phyloP scores from a whole-genome alignment of 2,113 vertebrate genomes.

The Stomatorhinus ivindoensis region DNA sequence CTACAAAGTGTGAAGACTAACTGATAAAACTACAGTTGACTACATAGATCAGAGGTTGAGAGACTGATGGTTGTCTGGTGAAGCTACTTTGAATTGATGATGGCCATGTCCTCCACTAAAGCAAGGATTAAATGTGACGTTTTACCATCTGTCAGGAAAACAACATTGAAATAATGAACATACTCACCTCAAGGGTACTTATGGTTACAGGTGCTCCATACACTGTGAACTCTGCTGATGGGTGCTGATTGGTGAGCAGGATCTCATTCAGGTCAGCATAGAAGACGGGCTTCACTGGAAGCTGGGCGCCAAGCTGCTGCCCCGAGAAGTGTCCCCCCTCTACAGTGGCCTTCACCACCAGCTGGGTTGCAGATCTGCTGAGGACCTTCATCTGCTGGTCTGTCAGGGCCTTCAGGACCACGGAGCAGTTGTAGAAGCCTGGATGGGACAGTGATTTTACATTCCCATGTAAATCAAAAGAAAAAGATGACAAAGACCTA shows the following conservation, averaged over 20 bases:
- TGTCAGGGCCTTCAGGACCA: conserved; percentile 64
- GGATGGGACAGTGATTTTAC: background rate
- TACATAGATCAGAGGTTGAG: background rate
- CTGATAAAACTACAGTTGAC: background rate
- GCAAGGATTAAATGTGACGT: background rate
- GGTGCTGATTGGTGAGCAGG: conserved; percentile 70
- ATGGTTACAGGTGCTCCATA: conserved; percentile 68
- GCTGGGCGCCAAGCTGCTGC: conserved; percentile 54
- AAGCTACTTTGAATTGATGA: background rate
- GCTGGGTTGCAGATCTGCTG: conserved; percentile 58
- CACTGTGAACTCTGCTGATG: conserved; percentile 68
- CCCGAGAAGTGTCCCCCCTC: conserved; percentile 39
- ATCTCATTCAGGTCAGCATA: conserved; percentile 75
- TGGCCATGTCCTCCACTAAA: background rate
- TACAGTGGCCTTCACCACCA: conserved; percentile 65
- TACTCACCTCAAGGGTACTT: conserved; percentile 70
- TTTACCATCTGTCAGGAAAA: background rate
- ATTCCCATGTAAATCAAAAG: background rate
- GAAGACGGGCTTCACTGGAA: conserved; percentile 75
- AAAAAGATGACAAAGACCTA: background rate
- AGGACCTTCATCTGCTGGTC: conserved; percentile 71
- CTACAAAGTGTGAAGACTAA: background rate
- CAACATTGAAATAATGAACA: background rate
- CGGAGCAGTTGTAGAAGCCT: conserved; percentile 79
- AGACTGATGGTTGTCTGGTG: background rate